Conservation (phyloP, 2,797 vertebrate genomes). For the Molossus molossus region DNA sequence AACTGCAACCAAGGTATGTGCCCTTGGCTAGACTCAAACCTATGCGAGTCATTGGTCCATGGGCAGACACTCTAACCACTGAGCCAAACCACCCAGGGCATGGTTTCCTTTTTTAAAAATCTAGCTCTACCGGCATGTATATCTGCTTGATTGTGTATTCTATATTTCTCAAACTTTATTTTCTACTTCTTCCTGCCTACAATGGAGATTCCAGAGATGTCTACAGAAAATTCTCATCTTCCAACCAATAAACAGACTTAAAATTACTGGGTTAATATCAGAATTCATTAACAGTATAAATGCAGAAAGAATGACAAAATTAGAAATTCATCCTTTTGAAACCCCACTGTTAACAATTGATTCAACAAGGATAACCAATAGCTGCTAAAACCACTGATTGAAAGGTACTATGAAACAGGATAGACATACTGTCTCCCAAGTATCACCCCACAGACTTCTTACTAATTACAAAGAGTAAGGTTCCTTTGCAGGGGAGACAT, state of each 20-base stretch:
- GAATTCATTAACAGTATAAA: conserved; percentile 19
- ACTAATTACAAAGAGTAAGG: neutral
- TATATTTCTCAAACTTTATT: neutral
- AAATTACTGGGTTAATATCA: neutral
- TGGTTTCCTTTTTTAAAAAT: neutral
- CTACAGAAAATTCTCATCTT: neutral
- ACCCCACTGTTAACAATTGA: neutral
- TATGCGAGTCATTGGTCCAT: too few relatives aligned
- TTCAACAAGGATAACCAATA: neutral
- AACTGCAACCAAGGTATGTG: too few relatives aligned
- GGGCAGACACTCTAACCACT: too few relatives aligned
- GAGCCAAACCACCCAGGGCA: too few relatives aligned
- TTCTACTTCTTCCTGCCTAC: neutral
- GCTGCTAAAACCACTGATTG: neutral
- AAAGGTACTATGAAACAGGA: neutral
- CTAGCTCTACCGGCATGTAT: neutral
- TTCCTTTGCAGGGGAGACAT: neutral
- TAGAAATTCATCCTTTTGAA: neutral
- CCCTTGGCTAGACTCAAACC: too few relatives aligned
- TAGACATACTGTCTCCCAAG: neutral
- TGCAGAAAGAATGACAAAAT: neutral
- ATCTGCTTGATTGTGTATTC: neutral
- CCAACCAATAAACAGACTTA: neutral
- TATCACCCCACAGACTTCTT: neutral
- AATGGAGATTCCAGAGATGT: neutral